These are phyloP conservation scores for Varecia variegata DNA, from an alignment of 2,797 vertebrate species.

Conservation along the genomic window DNA sequence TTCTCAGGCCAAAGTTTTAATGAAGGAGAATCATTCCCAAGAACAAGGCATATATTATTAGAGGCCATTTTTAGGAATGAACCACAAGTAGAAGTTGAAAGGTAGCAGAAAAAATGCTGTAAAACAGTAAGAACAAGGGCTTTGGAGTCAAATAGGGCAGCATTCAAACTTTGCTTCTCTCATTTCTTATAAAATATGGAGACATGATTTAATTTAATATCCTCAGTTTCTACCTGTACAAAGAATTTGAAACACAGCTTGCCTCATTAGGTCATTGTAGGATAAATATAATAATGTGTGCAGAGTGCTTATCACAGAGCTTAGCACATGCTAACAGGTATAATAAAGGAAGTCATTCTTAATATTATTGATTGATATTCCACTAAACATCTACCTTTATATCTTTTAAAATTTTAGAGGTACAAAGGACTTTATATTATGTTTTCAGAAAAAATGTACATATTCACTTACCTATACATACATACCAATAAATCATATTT, in stretches of 20 bases:
- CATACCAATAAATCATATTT: background rate
- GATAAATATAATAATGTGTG: background rate
- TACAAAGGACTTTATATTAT: background rate
- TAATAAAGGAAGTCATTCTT: background rate
- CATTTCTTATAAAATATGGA: background rate
- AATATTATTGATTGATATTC: background rate
- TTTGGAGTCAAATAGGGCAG: background rate
- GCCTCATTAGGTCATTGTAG: background rate
- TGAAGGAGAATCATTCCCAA: background rate
- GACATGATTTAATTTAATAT: background rate
- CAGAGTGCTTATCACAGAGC: background rate
- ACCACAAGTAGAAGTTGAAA: background rate
- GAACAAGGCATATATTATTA: background rate
- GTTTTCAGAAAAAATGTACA: background rate
- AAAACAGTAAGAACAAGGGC: background rate
- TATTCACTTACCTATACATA: background rate
- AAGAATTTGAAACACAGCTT: background rate
- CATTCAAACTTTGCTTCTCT: background rate
- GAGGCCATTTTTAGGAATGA: background rate
- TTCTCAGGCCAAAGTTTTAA: background rate
- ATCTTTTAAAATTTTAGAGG: background rate
- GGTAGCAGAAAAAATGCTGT: background rate
- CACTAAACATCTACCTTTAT: background rate
- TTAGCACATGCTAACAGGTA: background rate
- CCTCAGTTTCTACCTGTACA: background rate